Evolutionary conservation across 2,113 vertebrate genomes (phyloP).

Genomic region (Deroptyus accipitrinus): DNA sequence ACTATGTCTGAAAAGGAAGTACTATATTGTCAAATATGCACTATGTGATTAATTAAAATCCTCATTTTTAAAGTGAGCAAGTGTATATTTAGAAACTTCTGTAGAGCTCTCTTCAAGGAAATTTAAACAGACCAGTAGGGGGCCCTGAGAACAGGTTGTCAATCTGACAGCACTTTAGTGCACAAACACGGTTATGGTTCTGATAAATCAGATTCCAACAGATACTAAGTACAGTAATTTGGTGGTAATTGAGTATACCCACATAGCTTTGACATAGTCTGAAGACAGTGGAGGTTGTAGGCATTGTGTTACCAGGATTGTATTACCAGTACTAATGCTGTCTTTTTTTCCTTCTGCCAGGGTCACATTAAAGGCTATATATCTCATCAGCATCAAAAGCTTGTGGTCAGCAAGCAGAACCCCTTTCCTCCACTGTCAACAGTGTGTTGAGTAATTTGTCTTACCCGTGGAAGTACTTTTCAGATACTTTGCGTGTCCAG

Average conservation of each 20-base stretch:
- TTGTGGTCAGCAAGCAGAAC: conserved; percentile 98
- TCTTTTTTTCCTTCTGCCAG: conserved; percentile 66
- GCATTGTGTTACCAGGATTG: neutral
- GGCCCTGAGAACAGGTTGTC: neutral
- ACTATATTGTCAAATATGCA: neutral
- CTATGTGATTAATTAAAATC: neutral
- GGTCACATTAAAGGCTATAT: conserved; percentile 99
- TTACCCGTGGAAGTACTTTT: neutral
- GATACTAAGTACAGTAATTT: neutral
- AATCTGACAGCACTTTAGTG: neutral
- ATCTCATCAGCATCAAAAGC: conserved; percentile 97
- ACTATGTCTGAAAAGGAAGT: neutral
- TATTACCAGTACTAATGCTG: neutral
- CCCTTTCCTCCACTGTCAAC: conserved; percentile 91
- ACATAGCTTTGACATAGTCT: neutral
- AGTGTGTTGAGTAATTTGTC: conserved; percentile 74
- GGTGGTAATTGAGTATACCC: neutral
- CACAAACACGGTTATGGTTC: neutral
- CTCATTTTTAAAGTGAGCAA: neutral
- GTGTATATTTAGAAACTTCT: neutral
- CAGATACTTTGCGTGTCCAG: neutral
- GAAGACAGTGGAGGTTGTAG: neutral
- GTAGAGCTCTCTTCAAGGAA: neutral
- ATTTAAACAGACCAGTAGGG: neutral
- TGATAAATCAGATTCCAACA: neutral